These are phyloP conservation scores for Helicoverpa zea DNA, from an alignment of 1,140 invertebrate genomes.

Conservation along the genomic window DNA sequence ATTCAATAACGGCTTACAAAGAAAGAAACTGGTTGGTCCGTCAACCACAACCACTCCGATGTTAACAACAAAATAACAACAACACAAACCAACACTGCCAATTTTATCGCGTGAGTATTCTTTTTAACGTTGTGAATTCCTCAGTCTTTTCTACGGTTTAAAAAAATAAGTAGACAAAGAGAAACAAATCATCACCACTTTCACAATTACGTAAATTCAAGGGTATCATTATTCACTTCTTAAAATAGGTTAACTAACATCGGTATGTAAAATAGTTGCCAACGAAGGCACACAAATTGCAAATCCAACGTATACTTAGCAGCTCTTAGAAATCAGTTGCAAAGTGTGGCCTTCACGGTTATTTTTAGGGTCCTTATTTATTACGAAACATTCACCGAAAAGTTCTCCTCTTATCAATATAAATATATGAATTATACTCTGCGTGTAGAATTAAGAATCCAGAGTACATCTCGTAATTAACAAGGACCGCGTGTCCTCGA, in stretches of 20 bases:
- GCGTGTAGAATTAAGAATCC: constrained; percentile 36
- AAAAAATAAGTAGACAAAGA: constrained; percentile 75
- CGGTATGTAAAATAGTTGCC: constrained; percentile 83
- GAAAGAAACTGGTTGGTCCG: constrained; percentile 76
- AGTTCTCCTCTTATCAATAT: constrained; percentile 38
- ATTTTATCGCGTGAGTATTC: constrained; percentile 79
- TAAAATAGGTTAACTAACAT: constrained; percentile 82
- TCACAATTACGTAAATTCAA: constrained; percentile 79
- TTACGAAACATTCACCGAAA: constrained; percentile 65
- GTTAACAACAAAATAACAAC: constrained; percentile 67
- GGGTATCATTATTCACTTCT: constrained; percentile 75
- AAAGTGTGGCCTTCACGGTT: constrained; percentile 69
- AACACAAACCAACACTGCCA: constrained; percentile 72
- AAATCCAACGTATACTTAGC: constrained; percentile 53
- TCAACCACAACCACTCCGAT: constrained; percentile 78
- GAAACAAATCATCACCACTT: constrained; percentile 64
- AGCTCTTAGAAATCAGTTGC: constrained; percentile 49
- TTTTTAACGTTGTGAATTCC: constrained; percentile 76
- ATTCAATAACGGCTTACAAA: constrained; percentile 61
- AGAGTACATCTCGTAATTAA: constrained; percentile 67
- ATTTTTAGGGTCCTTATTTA: constrained; percentile 57
- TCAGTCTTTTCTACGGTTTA: constrained; percentile 84
- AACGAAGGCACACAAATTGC: constrained; percentile 68
- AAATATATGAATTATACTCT: constrained; percentile 51
- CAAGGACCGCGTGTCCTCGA: constrained; percentile 56